Conservation (phyloP, 2,113 vertebrate species). For the Ageneiosus marmoratus region DNA sequence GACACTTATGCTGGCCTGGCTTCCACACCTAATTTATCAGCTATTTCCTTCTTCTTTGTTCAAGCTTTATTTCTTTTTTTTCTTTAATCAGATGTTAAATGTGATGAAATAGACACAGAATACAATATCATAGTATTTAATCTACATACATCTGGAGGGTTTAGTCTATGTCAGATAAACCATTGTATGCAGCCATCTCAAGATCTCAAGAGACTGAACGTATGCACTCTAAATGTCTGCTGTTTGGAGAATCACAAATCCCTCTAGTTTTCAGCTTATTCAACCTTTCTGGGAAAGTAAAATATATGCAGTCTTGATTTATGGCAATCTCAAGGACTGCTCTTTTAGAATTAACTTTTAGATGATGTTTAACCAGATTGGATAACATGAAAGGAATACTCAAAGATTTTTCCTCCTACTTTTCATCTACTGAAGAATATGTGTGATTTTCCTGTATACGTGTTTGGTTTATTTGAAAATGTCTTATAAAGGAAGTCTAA, state of each 20-base stretch:
- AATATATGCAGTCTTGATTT: conserved; percentile 1
- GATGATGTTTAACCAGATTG: background rate
- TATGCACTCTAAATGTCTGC: background rate
- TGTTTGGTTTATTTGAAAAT: background rate
- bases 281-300: background rate
- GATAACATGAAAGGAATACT: background rate
- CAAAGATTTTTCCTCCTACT: background rate
- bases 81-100: background rate
- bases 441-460: background rate
- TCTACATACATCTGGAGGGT: background rate
- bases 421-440: background rate
- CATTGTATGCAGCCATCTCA: conserved; percentile 12
- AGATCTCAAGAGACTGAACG: background rate
- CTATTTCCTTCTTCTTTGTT: background rate
- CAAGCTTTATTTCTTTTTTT: background rate
- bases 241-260: background rate
- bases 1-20: background rate
- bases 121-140: background rate
- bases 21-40: background rate
- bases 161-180: background rate
- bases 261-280: background rate
- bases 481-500: background rate
- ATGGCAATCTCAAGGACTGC: conserved; percentile 1
- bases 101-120: background rate
- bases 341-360: background rate